Evolutionary conservation across 2,888 invertebrate species (phyloP).

Genomic region (Athalia rosae): DNA sequence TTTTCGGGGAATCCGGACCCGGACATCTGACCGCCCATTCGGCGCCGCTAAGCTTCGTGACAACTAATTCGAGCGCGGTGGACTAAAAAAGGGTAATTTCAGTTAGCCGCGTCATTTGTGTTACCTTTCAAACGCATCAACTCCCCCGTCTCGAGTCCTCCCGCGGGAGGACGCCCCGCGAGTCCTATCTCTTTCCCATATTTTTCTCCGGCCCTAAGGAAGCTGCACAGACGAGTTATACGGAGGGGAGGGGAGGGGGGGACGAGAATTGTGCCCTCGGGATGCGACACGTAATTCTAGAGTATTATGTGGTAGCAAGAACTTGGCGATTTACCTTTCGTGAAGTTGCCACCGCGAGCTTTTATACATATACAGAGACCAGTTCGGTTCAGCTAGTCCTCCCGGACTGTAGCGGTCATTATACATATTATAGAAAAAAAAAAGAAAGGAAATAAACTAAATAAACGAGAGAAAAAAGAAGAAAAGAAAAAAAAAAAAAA

Average conservation of each 20-base stretch:
- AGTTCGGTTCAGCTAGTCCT: background rate
- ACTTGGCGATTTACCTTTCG: slow-evolving; percentile 34
- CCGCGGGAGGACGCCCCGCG: background rate
- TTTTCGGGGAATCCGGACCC: background rate
- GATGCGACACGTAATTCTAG: slow-evolving; percentile 64
- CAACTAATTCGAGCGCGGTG: slow-evolving; percentile 33
- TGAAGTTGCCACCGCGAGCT: slow-evolving; percentile 24
- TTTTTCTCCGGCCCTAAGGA: background rate
- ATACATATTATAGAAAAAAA: background rate
- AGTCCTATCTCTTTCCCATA: background rate
- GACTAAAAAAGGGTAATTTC: slow-evolving; percentile 29
- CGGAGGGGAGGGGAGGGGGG: slow-evolving; percentile 5
- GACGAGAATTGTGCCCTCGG: slow-evolving; percentile 58
- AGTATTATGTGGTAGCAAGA: slow-evolving; percentile 62
- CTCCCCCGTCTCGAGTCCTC: background rate
- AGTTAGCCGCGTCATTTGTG: slow-evolving; percentile 34
- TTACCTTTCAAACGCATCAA: slow-evolving; percentile 25
- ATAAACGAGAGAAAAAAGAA: background rate
- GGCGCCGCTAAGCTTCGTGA: slow-evolving; percentile 24
- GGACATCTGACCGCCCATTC: background rate
- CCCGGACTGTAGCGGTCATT: background rate
- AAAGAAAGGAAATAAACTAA: background rate
- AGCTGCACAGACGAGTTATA: background rate
- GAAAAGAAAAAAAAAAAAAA: slow-evolving; percentile 1
- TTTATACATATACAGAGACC: background rate